phyloP scores from a whole-genome alignment of 2,113 vertebrate species.

The Megaceryle torquata region DNA sequence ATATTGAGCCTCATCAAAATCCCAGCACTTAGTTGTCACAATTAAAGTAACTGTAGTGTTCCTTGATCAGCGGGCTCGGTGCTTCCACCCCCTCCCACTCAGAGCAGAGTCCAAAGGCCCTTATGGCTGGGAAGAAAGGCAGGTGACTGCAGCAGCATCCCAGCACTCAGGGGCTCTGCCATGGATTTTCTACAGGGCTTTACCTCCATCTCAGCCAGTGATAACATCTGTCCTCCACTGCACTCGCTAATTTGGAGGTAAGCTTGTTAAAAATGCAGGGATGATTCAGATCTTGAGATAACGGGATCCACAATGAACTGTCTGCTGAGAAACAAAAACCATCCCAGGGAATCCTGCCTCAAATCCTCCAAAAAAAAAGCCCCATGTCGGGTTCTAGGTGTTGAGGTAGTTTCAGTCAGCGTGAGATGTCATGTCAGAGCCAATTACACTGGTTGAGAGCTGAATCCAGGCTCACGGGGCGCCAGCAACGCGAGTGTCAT shows the following conservation, averaged over 20 bases:
- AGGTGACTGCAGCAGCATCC: not conserved
- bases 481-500: not conserved
- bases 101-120: not conserved
- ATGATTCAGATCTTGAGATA: not conserved
- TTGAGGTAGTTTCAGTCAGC: not conserved
- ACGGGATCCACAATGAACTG: not conserved
- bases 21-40: not conserved
- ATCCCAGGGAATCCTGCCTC: not conserved
- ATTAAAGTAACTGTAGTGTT: not conserved
- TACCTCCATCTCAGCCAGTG: not conserved
- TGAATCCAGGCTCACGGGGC: not conserved
- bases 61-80: not conserved
- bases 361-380: not conserved
- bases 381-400: not conserved
- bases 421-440: not conserved
- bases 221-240: not conserved
- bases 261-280: not conserved
- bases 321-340: not conserved
- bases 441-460: not conserved
- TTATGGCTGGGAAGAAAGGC: not conserved
- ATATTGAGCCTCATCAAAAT: not conserved
- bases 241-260: not conserved
- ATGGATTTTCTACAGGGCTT: not conserved
- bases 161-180: not conserved
- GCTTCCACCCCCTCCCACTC: not conserved